These are phyloP conservation scores for Eremophila alpestris DNA, from an alignment of 2,797 vertebrate genomes.

Conservation along the genomic window DNA sequence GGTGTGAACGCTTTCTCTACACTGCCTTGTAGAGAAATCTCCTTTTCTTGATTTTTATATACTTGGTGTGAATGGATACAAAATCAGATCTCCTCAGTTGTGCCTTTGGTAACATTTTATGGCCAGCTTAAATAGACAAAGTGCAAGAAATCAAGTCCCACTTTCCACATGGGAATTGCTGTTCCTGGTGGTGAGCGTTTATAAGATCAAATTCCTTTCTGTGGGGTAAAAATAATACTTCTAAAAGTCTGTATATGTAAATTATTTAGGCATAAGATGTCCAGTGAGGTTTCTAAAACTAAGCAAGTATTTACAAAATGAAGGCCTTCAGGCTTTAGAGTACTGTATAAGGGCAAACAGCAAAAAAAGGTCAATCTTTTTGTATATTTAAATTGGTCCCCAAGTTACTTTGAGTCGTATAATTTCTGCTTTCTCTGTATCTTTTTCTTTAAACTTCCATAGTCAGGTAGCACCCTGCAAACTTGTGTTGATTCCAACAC, in stretches of 20 bases:
- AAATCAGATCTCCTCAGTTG: background rate
- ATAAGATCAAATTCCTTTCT: conserved; percentile 1
- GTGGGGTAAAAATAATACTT: background rate
- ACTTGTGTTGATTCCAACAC: conserved; percentile 41
- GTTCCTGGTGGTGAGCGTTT: background rate
- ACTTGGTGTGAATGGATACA: background rate
- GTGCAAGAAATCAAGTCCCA: background rate
- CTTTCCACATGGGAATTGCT: background rate
- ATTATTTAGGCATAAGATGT: conserved; percentile 20
- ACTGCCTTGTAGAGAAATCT: background rate
- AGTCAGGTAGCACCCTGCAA: conserved; percentile 27
- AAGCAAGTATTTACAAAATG: background rate
- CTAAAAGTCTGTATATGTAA: background rate
- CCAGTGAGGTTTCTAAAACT: background rate
- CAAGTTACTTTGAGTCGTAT: background rate
- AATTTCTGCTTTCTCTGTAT: conserved; percentile 1
- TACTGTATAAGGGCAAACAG: background rate
- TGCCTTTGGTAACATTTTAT: background rate
- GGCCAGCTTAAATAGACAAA: background rate
- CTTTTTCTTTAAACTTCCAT: background rate
- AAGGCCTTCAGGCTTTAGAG: background rate
- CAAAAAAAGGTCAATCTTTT: background rate
- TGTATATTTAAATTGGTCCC: background rate
- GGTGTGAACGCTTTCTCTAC: background rate
- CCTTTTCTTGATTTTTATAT: background rate